phyloP scores from a whole-genome alignment of 1,140 invertebrate genomes.

The Myzus persicae region DNA sequence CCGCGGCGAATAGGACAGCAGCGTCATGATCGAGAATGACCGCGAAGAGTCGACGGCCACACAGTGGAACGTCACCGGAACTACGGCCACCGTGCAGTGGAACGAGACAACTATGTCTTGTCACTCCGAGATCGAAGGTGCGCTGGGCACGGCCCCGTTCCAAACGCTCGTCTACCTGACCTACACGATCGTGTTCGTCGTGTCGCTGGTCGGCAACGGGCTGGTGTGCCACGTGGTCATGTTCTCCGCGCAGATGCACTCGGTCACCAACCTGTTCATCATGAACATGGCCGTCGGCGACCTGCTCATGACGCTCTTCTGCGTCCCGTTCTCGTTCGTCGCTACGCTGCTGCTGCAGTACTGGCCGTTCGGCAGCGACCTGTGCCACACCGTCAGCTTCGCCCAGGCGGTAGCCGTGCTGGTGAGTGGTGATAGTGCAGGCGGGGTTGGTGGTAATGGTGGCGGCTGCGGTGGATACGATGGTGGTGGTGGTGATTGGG shows the following conservation, averaged over 20 bases:
- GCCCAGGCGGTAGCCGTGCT: conserved; percentile 82
- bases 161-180: conserved; percentile 75
- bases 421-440: too few species aligned
- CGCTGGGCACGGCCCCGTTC: conserved; percentile 65
- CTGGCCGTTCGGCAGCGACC: conserved; percentile 82
- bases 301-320: conserved; percentile 83
- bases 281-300: conserved; percentile 85
- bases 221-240: conserved; percentile 84
- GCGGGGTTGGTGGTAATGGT: too few species aligned
- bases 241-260: conserved; percentile 80
- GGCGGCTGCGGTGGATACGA: too few species aligned
- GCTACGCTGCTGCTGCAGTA: conserved; percentile 77
- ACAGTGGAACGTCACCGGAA: neutral
- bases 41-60: neutral
- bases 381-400: conserved; percentile 82
- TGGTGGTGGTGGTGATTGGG: too few species aligned
- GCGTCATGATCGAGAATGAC: neutral
- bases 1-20: neutral
- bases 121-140: neutral
- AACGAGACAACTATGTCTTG: neutral
- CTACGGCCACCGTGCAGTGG: neutral
- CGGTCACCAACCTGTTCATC: conserved; percentile 88
- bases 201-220: conserved; percentile 80
- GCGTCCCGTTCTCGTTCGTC: conserved; percentile 86
- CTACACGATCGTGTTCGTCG: conserved; percentile 77